Percentiles rank a stretch among this genome's conserved stretches.
These are phyloP conservation scores for Forbesichthys agassizii DNA, from an alignment of 2,113 vertebrate species.

Conservation along the genomic window DNA sequence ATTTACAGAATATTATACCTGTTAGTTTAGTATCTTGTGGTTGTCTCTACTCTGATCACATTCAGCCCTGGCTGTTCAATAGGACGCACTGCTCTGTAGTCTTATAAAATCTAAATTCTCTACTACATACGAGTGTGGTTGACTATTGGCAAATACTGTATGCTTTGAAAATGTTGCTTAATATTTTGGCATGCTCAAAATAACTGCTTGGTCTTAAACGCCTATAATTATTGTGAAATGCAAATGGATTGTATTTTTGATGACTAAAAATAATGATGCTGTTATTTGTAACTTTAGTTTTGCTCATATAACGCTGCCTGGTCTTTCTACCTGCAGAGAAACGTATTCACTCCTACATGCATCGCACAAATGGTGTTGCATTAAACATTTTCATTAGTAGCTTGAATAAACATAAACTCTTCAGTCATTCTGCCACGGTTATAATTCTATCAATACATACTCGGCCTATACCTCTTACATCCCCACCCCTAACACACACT, in stretches of 20 bases:
- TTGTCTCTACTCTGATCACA: conserved; percentile 7
- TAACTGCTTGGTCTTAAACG: neutral
- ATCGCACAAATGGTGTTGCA: conserved; percentile 5
- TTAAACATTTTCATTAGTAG: conserved; percentile 31
- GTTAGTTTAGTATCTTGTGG: neutral
- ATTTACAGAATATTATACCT: neutral
- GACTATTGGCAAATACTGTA: conserved; percentile 14
- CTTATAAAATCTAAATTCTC: conserved; percentile 31
- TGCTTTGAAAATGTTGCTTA: neutral
- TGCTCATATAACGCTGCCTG: neutral
- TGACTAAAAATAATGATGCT: neutral
- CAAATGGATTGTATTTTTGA: neutral
- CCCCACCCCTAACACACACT: neutral
- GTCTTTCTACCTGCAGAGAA: neutral
- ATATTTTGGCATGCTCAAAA: conserved; percentile 2
- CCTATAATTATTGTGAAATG: neutral
- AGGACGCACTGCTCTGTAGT: conserved; percentile 37
- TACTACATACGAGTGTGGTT: conserved; percentile 37
- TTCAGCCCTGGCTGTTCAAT: conserved; percentile 46
- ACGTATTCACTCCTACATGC: conserved; percentile 8
- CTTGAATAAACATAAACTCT: conserved; percentile 13
- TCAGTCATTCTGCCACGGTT: conserved; percentile 8
- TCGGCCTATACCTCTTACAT: neutral
- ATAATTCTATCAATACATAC: neutral
- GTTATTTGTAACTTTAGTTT: neutral